Evolutionary conservation across 2,888 invertebrate species (phyloP).

Genomic region (Nephrotoma appendiculata): DNA sequence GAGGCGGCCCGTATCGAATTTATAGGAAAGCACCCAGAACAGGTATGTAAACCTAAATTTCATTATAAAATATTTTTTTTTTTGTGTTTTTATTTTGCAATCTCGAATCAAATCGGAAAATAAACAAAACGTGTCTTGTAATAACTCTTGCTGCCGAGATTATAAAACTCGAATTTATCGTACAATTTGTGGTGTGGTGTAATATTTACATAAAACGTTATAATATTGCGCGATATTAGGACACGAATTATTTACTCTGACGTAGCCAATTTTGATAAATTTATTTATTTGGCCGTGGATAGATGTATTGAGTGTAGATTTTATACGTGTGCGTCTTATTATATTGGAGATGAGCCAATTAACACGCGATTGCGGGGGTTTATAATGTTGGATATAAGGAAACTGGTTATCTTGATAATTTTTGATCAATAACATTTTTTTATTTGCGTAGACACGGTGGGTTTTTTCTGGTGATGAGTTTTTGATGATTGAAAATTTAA

Average conservation of each 20-base stretch:
- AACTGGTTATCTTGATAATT: not conserved
- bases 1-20: slow-evolving; percentile 38
- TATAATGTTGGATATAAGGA: not conserved
- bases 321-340: not conserved
- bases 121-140: not conserved
- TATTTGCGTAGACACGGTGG: not conserved
- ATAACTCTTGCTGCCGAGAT: not conserved
- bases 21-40: slow-evolving; percentile 36
- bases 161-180: not conserved
- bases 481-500: not conserved
- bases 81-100: not conserved
- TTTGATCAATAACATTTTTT: not conserved
- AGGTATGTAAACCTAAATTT: slow-evolving; percentile 25
- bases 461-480: not conserved
- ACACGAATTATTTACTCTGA: not conserved
- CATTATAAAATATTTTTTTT: not conserved
- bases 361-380: not conserved
- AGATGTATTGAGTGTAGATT: not conserved
- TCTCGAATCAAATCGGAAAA: not conserved
- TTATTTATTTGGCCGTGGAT: not conserved
- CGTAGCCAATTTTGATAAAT: not conserved
- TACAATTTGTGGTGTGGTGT: not conserved
- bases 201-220: not conserved
- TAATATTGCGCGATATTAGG: not conserved
- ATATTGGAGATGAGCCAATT: not conserved